These are phyloP conservation scores for Struthio camelus DNA, from an alignment of 2,113 vertebrate species.

Conservation along the genomic window DNA sequence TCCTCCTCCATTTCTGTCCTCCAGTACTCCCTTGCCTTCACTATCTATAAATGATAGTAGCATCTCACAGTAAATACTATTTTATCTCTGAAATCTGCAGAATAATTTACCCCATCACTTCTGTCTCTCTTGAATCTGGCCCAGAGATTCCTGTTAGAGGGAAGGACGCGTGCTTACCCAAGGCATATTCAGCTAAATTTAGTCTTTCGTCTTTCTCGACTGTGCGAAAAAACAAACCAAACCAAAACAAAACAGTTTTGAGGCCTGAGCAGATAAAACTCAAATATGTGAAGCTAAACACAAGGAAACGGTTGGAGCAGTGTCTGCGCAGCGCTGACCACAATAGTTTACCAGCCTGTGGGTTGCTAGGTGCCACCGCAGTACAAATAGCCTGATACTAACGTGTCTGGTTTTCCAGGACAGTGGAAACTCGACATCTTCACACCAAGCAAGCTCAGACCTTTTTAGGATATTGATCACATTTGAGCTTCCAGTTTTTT, in stretches of 20 bases:
- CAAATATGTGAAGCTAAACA: background rate
- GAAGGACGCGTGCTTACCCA: background rate
- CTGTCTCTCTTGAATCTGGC: background rate
- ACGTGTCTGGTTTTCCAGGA: background rate
- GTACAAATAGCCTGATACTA: background rate
- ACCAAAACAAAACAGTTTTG: too few relatives aligned
- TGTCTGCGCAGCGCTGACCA: background rate
- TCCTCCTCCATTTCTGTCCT: background rate
- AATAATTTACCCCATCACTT: background rate
- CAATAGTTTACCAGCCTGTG: accelerated
- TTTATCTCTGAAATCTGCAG: background rate
- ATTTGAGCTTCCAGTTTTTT: background rate
- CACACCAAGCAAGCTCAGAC: background rate
- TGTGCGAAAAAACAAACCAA: background rate
- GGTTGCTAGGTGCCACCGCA: background rate
- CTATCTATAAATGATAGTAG: background rate
- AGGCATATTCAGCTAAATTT: background rate
- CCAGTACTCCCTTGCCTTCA: background rate
- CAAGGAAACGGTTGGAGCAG: background rate
- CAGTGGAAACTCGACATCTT: background rate
- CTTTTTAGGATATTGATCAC: background rate
- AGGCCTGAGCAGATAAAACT: background rate
- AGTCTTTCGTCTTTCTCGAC: background rate
- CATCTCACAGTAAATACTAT: background rate
- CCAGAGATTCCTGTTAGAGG: background rate